phyloP scores from a whole-genome alignment of 2,888 invertebrate species.

The Morinoia aosen region DNA sequence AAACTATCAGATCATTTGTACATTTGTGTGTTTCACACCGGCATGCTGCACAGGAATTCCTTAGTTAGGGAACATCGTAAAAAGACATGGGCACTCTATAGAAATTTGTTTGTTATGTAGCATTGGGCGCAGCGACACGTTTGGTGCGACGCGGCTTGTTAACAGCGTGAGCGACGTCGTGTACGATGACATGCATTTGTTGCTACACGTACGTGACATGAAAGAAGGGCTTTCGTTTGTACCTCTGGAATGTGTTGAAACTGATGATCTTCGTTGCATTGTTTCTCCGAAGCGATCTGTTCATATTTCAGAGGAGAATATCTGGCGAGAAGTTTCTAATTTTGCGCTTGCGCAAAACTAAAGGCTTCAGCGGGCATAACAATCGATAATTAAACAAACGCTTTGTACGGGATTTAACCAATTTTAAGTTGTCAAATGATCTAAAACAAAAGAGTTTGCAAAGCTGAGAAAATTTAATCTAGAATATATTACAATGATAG shows the following conservation, averaged over 20 bases:
- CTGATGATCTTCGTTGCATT: background rate
- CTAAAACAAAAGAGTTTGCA: background rate
- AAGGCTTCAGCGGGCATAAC: background rate
- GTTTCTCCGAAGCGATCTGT: background rate
- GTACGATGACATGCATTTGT: slow-evolving; percentile 39
- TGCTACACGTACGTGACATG: slow-evolving; percentile 10
- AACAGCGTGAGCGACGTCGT: slow-evolving; percentile 20
- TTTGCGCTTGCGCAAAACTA: background rate
- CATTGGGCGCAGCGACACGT: background rate
- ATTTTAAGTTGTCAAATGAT: background rate
- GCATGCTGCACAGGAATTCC: background rate
- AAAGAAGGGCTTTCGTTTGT: background rate
- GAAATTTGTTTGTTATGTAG: slow-evolving; percentile 15
- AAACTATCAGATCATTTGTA: background rate
- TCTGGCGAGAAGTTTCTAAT: background rate
- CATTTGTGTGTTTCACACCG: background rate
- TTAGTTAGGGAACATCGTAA: background rate
- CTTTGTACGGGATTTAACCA: background rate
- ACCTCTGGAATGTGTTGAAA: background rate
- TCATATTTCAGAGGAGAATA: background rate
- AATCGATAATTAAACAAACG: background rate
- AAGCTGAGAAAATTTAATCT: background rate
- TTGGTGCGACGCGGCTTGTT: background rate
- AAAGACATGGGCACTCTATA: background rate
- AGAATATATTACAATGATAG: background rate